A percentile compares a stretch with the other conserved stretches of the same genome.
These are phyloP conservation scores for Marasmarcha lunaedactyla DNA, from an alignment of 2,888 invertebrate genomes.

Conservation along the genomic window DNA sequence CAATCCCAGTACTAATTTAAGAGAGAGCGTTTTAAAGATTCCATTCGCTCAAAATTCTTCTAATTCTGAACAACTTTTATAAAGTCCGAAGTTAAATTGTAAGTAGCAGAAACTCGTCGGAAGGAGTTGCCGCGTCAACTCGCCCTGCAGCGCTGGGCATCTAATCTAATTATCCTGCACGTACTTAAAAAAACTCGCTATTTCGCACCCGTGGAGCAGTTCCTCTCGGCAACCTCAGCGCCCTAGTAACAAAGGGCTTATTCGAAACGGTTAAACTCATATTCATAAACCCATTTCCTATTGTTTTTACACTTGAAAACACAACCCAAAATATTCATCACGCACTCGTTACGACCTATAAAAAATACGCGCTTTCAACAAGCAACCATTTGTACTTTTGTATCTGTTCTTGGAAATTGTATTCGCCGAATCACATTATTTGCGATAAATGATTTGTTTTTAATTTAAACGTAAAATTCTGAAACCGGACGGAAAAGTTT, in stretches of 20 bases:
- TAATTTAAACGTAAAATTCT: too few species aligned
- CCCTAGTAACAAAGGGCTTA: conserved; percentile 19
- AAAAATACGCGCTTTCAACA: too few species aligned
- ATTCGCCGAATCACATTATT: too few species aligned
- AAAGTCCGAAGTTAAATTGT: conserved; percentile 12
- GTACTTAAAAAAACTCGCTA: conserved; percentile 31
- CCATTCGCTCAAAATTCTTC: background rate
- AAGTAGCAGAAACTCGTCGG: conserved; percentile 3
- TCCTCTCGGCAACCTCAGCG: too few species aligned
- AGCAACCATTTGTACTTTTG: too few species aligned
- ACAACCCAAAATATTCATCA: background rate
- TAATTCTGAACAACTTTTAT: conserved; percentile 12
- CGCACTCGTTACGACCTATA: background rate
- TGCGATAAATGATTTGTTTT: too few species aligned
- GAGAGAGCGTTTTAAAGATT: conserved; percentile 1
- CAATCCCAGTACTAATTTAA: background rate
- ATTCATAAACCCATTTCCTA: background rate
- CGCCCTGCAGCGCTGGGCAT: conserved; percentile 29
- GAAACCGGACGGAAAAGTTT: background rate
- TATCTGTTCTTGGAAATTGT: too few species aligned
- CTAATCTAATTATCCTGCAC: conserved; percentile 54
- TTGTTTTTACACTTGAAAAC: background rate
- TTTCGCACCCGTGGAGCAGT: conserved; percentile 34
- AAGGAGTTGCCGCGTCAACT: conserved; percentile 20
- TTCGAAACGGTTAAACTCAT: background rate